Evolutionary conservation across 30 jellyfish, hydroid and myxozoan species (phyloP), one percentile per base, ranked within the genome.

Genomic region (Clytia hemisphaerica): DNA sequence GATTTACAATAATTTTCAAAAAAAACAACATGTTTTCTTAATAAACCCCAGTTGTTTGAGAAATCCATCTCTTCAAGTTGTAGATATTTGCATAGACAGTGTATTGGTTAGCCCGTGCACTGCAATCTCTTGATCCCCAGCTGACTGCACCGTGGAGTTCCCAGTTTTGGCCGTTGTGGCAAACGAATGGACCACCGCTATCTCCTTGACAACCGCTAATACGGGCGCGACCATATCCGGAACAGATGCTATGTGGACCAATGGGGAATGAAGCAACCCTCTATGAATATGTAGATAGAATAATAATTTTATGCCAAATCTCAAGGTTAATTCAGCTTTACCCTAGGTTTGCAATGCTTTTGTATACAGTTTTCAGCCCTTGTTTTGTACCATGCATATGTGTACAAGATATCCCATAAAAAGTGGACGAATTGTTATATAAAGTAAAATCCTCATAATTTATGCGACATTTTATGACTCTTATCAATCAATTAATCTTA

Each of bases 181-280:
- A 57, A 57, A 21, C 70, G 12, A 57, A 57, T 22, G 70, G 70
- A 57, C 70, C 70, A 57, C 70, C 70, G 30, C 70, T 57, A 21
- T 57, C 70, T 22, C 70, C 70, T 57, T 57, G 70, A 57, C 70
- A 57, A 57, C 70, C 70, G 30, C 70, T 57, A 16, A 6, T 57
- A 6, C 35, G 53, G 4, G 38, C 50, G 7, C 30, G 5, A 22
- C 70, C 70, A n/a, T 57, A 57, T 14, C 70, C 70, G 16, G 70
- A 57, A 21, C 70, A 57, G 30, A 57, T 31, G 70, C 30, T 57
- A 33, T 57, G 33, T 6, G 27, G 44, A 5, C 70, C 14, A 45
- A 57, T 21, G 7, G 70, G 70, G 50, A 57, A n/a, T 31, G 37
- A 45, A 6, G 70, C 70, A 15, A 57, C 70, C 30, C 49, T 57